Evolutionary conservation across 1,140 invertebrate genomes (phyloP).

Genomic region (Macrobrachium rosenbergii): DNA sequence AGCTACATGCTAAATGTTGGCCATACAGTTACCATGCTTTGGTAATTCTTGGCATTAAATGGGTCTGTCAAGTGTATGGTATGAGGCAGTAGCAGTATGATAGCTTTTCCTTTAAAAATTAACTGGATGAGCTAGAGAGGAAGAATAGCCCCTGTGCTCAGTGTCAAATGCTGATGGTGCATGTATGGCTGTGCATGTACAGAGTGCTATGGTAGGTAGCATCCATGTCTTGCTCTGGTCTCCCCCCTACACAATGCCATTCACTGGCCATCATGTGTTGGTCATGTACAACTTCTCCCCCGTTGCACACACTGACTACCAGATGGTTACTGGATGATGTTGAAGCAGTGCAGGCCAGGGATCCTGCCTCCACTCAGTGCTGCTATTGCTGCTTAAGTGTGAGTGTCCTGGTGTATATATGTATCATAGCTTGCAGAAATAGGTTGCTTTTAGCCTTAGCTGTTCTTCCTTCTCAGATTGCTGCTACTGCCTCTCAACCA

Average conservation of each 20-base stretch:
- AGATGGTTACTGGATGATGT: constrained; percentile 53
- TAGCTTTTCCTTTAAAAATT: constrained; percentile 21
- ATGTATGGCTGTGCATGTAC: constrained; percentile 47
- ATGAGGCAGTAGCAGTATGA: constrained; percentile 43
- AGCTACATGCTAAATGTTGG: too few relatives aligned
- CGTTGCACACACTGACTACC: constrained; percentile 36
- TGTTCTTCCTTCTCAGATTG: constrained; percentile 33
- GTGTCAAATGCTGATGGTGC: constrained; percentile 48
- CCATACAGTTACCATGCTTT: constrained; percentile 24
- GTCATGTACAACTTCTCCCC: constrained; percentile 56
- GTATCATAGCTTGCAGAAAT: constrained; percentile 44
- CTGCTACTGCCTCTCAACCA: constrained; percentile 51
- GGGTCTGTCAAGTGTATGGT: constrained; percentile 37
- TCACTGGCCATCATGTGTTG: constrained; percentile 47
- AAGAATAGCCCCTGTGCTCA: constrained; percentile 48
- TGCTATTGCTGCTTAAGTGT: constrained; percentile 33
- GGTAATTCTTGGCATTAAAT: constrained; percentile 38
- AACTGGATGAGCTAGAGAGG: constrained; percentile 27
- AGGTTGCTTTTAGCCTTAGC: constrained; percentile 54
- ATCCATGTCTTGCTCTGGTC: constrained; percentile 43
- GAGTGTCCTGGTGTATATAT: constrained; percentile 57
- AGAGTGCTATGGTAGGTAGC: constrained; percentile 44
- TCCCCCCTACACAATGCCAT: constrained; percentile 60
- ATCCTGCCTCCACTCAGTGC: constrained; percentile 45
- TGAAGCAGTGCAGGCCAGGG: constrained; percentile 56